phyloP scores from a whole-genome alignment of 2,797 vertebrate species.

The Peromyscus eremicus region DNA sequence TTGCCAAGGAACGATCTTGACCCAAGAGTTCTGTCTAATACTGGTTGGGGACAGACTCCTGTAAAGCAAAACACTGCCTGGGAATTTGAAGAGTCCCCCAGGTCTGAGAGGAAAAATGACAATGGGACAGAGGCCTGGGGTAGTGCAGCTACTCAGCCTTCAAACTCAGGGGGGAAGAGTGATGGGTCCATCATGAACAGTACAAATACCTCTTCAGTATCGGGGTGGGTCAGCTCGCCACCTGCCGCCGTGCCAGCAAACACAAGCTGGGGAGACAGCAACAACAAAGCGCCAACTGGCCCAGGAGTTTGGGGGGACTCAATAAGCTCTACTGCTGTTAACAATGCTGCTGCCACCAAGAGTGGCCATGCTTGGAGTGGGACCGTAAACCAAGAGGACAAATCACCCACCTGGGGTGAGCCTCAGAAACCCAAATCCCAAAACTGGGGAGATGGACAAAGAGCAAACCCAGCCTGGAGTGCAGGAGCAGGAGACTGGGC shows the following conservation, averaged over 20 bases:
- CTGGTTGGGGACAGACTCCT: slow-evolving; percentile 94
- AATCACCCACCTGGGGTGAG: slow-evolving; percentile 95
- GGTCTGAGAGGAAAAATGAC: slow-evolving; percentile 92
- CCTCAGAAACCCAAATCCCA: slow-evolving; percentile 93
- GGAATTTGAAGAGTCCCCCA: slow-evolving; percentile 93
- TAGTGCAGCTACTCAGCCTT: slow-evolving; percentile 91
- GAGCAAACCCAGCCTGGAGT: slow-evolving; percentile 93
- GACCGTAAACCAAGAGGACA: slow-evolving; percentile 92
- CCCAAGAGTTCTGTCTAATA: slow-evolving; percentile 93
- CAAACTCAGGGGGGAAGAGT: slow-evolving; percentile 94
- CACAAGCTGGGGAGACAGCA: slow-evolving; percentile 94
- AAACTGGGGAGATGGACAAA: slow-evolving; percentile 95
- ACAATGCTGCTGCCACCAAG: slow-evolving; percentile 92
- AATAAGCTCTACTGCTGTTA: slow-evolving; percentile 92
- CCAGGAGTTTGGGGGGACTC: slow-evolving; percentile 95
- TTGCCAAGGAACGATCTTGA: slow-evolving; percentile 93
- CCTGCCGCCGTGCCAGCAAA: slow-evolving; percentile 92
- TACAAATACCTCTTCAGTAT: slow-evolving; percentile 93
- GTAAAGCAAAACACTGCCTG: slow-evolving; percentile 94
- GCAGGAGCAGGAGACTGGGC: slow-evolving; percentile 91
- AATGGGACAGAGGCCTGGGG: slow-evolving; percentile 94
- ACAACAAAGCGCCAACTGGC: slow-evolving; percentile 93
- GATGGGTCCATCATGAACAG: slow-evolving; percentile 92
- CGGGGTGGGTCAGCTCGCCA: slow-evolving; percentile 93
- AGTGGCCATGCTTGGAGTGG: slow-evolving; percentile 94